phyloP scores from a whole-genome alignment of 2,888 invertebrate species.

The Allophyes oxyacanthae region DNA sequence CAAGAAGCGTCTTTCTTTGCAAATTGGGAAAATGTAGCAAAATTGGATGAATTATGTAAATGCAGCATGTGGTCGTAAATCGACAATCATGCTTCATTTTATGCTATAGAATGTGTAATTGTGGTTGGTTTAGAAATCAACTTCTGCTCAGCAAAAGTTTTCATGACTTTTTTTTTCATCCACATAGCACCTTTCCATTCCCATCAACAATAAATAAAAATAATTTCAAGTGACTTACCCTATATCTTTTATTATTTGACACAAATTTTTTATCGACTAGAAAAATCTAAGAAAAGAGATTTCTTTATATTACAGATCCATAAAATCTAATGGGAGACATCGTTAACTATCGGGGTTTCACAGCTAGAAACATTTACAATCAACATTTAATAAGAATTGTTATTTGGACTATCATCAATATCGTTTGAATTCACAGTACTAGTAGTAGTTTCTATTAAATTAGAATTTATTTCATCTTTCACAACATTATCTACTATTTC shows the following conservation, averaged over 20 bases:
- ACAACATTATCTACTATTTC: slow-evolving; percentile 65
- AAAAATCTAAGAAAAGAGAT: slow-evolving; percentile 53
- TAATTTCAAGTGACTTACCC: slow-evolving; percentile 36
- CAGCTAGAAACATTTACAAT: slow-evolving; percentile 63
- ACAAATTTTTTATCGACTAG: slow-evolving; percentile 53
- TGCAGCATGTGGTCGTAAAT: too few relatives aligned
- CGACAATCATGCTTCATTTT: too few relatives aligned
- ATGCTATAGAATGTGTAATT: too few relatives aligned
- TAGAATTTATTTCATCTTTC: slow-evolving; percentile 83
- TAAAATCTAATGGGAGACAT: slow-evolving; percentile 68
- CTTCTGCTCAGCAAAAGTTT: neutral
- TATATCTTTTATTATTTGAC: slow-evolving; percentile 44
- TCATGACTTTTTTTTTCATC: slow-evolving; percentile 38
- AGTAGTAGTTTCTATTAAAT: slow-evolving; percentile 71
- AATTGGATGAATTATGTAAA: too few relatives aligned
- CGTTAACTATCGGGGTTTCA: slow-evolving; percentile 70
- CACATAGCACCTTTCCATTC: slow-evolving; percentile 49
- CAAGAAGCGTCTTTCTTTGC: too few relatives aligned
- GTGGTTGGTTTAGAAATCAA: neutral
- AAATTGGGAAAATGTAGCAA: too few relatives aligned
- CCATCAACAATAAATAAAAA: slow-evolving; percentile 32
- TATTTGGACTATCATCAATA: slow-evolving; percentile 83
- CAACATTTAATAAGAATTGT: slow-evolving; percentile 78
- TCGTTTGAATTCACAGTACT: slow-evolving; percentile 70
- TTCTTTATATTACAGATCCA: slow-evolving; percentile 49